phyloP scores from a whole-genome alignment of 2,113 vertebrate genomes.

The Scophthalmus maximus region DNA sequence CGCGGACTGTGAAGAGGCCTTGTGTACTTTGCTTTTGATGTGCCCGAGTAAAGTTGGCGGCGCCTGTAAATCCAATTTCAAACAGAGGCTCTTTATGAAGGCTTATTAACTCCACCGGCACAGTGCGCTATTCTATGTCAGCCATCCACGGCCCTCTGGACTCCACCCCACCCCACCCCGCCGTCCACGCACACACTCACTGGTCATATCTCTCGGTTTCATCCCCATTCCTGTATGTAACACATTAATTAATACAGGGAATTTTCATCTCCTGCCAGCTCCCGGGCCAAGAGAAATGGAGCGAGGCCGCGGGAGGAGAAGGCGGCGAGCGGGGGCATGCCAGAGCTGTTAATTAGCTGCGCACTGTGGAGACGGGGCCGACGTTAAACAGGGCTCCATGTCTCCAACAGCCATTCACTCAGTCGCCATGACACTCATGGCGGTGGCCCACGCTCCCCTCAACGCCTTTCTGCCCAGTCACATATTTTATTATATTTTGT shows the following conservation, averaged over 20 bases:
- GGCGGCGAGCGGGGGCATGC: constrained; percentile 18
- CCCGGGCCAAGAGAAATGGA: constrained; percentile 35
- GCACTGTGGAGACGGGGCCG: constrained; percentile 48
- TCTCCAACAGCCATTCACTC: constrained; percentile 61
- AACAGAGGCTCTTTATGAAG: constrained; percentile 50
- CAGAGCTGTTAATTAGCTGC: constrained; percentile 71
- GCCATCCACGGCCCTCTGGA: constrained; percentile 34
- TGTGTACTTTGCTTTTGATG: constrained; percentile 58
- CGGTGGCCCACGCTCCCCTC: constrained; percentile 27
- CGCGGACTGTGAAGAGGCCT: constrained; percentile 25
- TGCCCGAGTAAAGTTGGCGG: constrained; percentile 37
- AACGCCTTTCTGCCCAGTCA: constrained; percentile 22
- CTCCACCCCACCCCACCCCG: background rate
- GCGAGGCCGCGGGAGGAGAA: constrained; percentile 17
- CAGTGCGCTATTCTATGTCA: constrained; percentile 36
- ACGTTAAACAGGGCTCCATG: constrained; percentile 51
- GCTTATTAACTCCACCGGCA: constrained; percentile 51
- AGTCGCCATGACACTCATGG: constrained; percentile 59
- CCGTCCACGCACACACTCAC: constrained; percentile 16
- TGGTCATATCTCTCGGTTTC: constrained; percentile 27
- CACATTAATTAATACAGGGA: constrained; percentile 70
- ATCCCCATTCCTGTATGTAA: constrained; percentile 49
- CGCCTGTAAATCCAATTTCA: constrained; percentile 68
- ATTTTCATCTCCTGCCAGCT: constrained; percentile 63
- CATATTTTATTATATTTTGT: too few relatives aligned